Evolutionary conservation across 2,888 invertebrate genomes (phyloP), one percentile per base, ranked within the genome.

Genomic region (Latheticus oryzae): DNA sequence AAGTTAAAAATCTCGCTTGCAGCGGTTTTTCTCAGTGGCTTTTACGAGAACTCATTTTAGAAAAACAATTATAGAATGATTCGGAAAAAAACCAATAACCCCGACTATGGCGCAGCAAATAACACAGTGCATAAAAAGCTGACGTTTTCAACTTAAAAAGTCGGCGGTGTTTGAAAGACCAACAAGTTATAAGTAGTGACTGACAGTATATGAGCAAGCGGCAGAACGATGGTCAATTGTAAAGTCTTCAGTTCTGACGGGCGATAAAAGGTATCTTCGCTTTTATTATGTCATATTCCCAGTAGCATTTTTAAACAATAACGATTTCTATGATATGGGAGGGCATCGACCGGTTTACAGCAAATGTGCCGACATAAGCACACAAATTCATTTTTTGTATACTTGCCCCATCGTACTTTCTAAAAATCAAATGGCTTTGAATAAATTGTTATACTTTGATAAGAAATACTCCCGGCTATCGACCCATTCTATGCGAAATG

Each of bases 201-300:
- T 60, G 60, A 60, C 60, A 57, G 60, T 47, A 58, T 58, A 58
- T 61, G 58, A 53, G 50, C 57, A 53, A 51, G 57, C 37, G 28
- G 58, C 40, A 32, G 52, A 38, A 28, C 38, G 47, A 23, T 53
- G 58, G 62, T 61, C 56, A 61, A 65, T 65, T 62, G 63, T 61
- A 55, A 42, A 43, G 54, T 57, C 59, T 61, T 62, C 61, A 61
- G 56, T 57, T 63, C 63, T 67, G 67, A 67, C 65, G 54, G 60
- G 63, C 59, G 63, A 67, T 68, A 68, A 68, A 68, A 68, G 65
- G 60, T 58, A 64, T 63, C 60, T 57, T 43, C 42, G 54, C 61
- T 63, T 68, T 66, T 68, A 66, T 63, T 61, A 65, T 65, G 52
- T 57, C 60, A 58, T 62, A 50, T 62, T 65, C 67, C 63, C 67